These are phyloP conservation scores for Brachionus sp. DNA, from an alignment of 1,140 invertebrate species.

Conservation along the genomic window DNA sequence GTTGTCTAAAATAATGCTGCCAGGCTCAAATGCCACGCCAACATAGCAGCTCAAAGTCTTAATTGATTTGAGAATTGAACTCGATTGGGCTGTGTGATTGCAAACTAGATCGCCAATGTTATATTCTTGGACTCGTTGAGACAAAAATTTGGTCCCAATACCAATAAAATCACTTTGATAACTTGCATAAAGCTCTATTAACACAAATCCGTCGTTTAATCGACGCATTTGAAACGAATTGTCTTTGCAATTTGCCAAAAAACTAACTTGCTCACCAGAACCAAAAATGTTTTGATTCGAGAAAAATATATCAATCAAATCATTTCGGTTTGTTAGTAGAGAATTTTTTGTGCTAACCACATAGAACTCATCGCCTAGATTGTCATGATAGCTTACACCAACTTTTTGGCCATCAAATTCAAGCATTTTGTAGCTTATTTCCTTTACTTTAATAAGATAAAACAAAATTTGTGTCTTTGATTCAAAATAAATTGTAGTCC, in stretches of 20 bases:
- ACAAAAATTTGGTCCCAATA: not conserved
- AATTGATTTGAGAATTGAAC: not conserved
- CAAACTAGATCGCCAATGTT: not conserved
- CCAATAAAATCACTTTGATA: not conserved
- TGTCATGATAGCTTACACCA: conserved; percentile 24
- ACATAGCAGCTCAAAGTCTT: not conserved
- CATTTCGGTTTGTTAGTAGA: not conserved
- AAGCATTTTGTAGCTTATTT: not conserved
- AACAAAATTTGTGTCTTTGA: not conserved
- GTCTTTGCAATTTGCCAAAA: not conserved
- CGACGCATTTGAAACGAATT: not conserved
- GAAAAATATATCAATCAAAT: not conserved
- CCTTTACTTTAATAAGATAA: conserved; percentile 21
- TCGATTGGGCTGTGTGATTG: not conserved
- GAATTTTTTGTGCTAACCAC: not conserved
- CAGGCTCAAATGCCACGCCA: not conserved
- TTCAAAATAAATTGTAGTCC: not conserved
- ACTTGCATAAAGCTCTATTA: not conserved
- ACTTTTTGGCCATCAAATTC: not conserved
- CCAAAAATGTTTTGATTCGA: not conserved
- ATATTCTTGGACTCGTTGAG: not conserved
- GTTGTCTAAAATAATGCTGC: not conserved
- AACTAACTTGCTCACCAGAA: not conserved
- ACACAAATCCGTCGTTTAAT: not conserved
- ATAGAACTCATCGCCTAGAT: conserved; percentile 13